Conservation (phyloP, 2,113 vertebrate species). For the Ondatra zibethicus region DNA sequence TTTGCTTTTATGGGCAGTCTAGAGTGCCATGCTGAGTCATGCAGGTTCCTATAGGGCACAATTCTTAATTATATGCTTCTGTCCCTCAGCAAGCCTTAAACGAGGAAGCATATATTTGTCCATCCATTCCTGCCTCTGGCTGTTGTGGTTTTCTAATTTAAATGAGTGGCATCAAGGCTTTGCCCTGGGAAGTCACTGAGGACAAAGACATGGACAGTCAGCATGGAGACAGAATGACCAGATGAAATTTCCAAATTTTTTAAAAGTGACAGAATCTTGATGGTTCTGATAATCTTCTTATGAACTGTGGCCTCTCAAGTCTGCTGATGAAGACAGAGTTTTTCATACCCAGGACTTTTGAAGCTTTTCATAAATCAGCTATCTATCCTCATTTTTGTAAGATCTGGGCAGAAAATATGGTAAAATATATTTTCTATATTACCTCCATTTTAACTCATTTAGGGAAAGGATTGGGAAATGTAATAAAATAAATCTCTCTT, state of each 20-base stretch:
- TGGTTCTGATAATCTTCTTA: constrained; percentile 26
- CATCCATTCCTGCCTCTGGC: neutral
- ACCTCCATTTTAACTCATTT: neutral
- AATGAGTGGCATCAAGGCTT: neutral
- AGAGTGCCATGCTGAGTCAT: neutral
- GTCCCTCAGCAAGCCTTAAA: neutral
- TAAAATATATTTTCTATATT: constrained; percentile 30
- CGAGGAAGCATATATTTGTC: neutral
- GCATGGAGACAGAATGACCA: neutral
- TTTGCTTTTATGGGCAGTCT: neutral
- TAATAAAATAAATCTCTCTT: neutral
- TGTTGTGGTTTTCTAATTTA: neutral
- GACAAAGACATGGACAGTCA: fast-evolving
- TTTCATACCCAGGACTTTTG: neutral
- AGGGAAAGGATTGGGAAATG: neutral
- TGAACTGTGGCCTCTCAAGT: neutral
- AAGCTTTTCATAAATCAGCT: neutral
- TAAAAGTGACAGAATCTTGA: neutral
- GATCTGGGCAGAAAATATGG: neutral
- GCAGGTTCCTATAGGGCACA: neutral
- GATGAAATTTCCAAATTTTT: neutral
- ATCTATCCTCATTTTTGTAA: neutral
- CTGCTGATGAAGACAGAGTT: neutral
- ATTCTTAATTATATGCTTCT: neutral
- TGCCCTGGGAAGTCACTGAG: neutral